Evolutionary conservation across 2,888 invertebrate species (phyloP), one percentile per base, ranked within the genome.

Genomic region (Drosophila prostipennis): DNA sequence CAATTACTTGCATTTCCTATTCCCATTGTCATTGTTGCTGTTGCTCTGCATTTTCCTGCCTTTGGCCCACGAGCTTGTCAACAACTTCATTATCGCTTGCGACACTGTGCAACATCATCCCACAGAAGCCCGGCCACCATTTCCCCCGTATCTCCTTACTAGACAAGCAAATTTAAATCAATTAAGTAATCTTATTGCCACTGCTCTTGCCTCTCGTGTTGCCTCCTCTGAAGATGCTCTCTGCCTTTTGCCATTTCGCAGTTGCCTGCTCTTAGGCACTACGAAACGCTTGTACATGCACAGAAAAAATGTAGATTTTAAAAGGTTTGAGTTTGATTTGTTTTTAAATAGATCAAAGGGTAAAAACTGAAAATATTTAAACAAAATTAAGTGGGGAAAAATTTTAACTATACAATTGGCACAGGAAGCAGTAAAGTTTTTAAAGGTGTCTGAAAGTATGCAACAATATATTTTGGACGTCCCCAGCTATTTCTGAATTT

Each of bases 111-210:
- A 81, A 74, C 79, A 74, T 76, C 85, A 75, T 51, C 51, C 53
- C 36, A 58, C 32, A 2, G 14, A 32, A 32, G 14, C 26, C 10
- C 5, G 1, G 8, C 43, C 29, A 43, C n/a, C 34, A 13, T 0
- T 11, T 14, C 23, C 40, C 48, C 1, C 52, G 29, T 19, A 23
- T 7, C 57, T 7, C 7, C 39, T 39, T 84, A 83, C 72, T 69
- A 84, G 77, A 84, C 79, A 82, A 82, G 81, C 81, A 82, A 82
- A 87, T 82, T 82, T 82, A 82, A 82, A 82, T 82, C 81, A 82
- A 82, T 82, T 82, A 82, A 82, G 81, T 82, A 87, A 82, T 82
- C 81, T 82, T 82, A 82, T 82, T 82, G 83, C 71, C 61, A 74
- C 69, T 64, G 71, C 63, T 55, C 45, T n/a, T 45, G 49, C 23